Conservation (phyloP, 2,113 vertebrate genomes). For the Perccottus glenii region DNA sequence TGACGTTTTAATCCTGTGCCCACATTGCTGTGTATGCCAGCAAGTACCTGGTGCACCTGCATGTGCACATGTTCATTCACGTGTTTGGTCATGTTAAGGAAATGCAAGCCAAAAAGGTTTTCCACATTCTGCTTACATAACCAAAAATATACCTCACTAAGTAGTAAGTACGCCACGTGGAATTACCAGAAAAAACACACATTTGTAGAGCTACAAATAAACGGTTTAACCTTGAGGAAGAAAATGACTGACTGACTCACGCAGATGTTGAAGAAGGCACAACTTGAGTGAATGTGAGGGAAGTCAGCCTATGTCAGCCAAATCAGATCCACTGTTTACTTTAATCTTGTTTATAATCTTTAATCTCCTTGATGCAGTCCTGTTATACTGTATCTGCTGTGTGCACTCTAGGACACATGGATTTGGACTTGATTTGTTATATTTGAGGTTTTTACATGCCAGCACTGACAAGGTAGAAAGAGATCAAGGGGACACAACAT, state of each 20-base stretch:
- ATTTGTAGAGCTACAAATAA: too few relatives aligned
- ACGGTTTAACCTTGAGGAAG: too few relatives aligned
- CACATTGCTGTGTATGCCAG: conserved; percentile 28
- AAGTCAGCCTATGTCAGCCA: conserved; percentile 27
- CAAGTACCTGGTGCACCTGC: conserved; percentile 26
- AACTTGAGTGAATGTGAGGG: conserved; percentile 12
- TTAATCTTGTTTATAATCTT: conserved; percentile 50
- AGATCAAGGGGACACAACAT: background rate
- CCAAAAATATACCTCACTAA: background rate
- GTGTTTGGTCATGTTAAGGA: conserved; percentile 3
- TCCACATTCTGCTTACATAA: background rate
- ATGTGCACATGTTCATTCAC: conserved; percentile 26
- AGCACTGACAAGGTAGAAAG: conserved; percentile 1
- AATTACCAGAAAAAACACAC: too few relatives aligned
- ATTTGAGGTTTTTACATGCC: conserved; percentile 19
- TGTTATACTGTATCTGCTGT: conserved; percentile 13
- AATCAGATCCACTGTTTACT: conserved; percentile 29
- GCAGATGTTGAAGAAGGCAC: background rate
- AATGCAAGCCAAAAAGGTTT: background rate
- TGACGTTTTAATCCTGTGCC: conserved; percentile 48
- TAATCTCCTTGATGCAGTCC: conserved; percentile 35
- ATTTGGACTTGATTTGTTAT: conserved; percentile 8
- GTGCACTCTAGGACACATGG: conserved; percentile 9
- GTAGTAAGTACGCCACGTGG: too few relatives aligned
- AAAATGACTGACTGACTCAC: background rate